Evolutionary conservation across 2,797 vertebrate species (phyloP).

Genomic region (Babyrousa celebensis): DNA sequence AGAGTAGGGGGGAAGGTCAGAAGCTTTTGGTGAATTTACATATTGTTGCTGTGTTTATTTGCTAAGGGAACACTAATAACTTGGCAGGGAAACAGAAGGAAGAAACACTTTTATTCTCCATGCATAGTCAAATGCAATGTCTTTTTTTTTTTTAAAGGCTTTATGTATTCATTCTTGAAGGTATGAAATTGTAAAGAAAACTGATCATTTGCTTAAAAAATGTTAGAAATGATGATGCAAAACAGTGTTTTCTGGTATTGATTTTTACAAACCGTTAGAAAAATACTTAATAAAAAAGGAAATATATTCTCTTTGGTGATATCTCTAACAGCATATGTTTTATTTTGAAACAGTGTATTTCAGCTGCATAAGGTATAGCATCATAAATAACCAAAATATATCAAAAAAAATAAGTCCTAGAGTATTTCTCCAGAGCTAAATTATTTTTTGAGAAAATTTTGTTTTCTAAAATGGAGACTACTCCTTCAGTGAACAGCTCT

Average conservation of each 20-base stretch:
- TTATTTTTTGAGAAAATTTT: conserved; percentile 47
- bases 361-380: conserved; percentile 68
- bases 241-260: conserved; percentile 69
- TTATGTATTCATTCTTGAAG: not conserved
- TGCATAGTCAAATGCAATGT: conserved; percentile 17
- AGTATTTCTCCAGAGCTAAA: conserved; percentile 43
- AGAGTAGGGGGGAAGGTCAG: conserved; percentile 69
- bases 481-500: not conserved
- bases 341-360: conserved; percentile 79
- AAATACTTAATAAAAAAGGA: conserved; percentile 62
- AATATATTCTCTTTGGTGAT: conserved; percentile 73
- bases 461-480: not conserved
- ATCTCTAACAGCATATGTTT: conserved; percentile 78
- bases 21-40: conserved; percentile 42
- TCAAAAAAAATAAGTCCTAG: conserved; percentile 54
- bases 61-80: conserved; percentile 34
- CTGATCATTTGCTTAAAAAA: conserved; percentile 65
- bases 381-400: conserved; percentile 78
- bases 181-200: conserved; percentile 67
- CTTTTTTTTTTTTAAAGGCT: conserved; percentile 51
- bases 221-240: conserved; percentile 68
- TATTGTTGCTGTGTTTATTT: conserved; percentile 69
- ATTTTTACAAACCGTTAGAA: conserved; percentile 75
- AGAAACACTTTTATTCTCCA: not conserved
- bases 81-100: not conserved